Evolutionary conservation across 1,140 invertebrate genomes (phyloP).

Genomic region (Grapholita molesta): DNA sequence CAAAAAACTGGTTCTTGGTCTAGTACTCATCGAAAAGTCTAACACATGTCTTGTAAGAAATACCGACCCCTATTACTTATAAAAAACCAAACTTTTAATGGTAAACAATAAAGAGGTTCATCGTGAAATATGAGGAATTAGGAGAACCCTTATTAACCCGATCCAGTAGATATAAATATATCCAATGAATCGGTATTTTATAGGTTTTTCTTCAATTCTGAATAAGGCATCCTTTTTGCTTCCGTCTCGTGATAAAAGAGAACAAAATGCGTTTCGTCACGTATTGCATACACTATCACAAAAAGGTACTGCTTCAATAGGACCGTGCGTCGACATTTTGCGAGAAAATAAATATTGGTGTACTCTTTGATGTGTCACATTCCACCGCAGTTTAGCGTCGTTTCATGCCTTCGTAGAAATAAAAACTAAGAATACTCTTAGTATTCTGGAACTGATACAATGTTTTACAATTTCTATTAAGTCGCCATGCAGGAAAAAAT

Average conservation of each 20-base stretch:
- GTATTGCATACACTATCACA: conserved; percentile 15
- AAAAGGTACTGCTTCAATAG: neutral
- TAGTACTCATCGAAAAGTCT: too few species aligned
- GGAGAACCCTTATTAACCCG: too few species aligned
- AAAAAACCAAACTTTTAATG: too few species aligned
- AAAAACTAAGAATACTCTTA: neutral
- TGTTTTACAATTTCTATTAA: neutral
- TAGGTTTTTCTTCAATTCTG: neutral
- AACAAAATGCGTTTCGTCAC: conserved; percentile 6
- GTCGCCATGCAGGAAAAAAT: too few species aligned
- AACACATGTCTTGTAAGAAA: too few species aligned
- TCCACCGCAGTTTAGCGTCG: neutral
- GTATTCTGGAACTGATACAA: neutral
- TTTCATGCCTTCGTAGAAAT: neutral
- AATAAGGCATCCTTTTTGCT: neutral
- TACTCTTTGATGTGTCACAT: neutral
- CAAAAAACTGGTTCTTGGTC: too few species aligned
- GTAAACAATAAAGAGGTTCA: too few species aligned
- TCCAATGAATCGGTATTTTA: neutral
- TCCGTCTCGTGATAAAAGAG: neutral
- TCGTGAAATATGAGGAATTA: too few species aligned
- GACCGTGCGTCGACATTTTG: neutral
- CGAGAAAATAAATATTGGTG: neutral
- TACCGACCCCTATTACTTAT: too few species aligned
- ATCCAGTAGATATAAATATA: neutral